Evolutionary conservation across 2,888 invertebrate species (phyloP).

Genomic region (Loripinus fragilis): DNA sequence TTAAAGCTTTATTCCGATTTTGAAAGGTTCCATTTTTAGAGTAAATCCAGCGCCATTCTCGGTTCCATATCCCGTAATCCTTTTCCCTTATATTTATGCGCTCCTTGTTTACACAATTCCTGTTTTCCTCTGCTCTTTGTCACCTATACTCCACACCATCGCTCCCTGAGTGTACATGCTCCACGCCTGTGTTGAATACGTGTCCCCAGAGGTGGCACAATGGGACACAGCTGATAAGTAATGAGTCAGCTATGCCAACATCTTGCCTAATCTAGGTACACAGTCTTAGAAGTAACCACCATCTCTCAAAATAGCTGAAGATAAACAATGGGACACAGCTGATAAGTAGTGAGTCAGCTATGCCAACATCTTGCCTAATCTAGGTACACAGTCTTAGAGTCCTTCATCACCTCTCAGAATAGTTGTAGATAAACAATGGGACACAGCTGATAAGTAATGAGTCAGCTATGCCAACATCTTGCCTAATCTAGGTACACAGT

Average conservation of each 20-base stretch:
- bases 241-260: constrained; percentile 84
- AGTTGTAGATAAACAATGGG: no score
- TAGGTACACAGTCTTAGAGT: constrained; percentile 64
- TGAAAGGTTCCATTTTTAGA: no score
- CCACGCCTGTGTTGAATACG: constrained; percentile 17
- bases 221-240: constrained; percentile 82
- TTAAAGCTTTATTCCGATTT: no score
- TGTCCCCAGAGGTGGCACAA: constrained; percentile 80
- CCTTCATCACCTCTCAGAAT: no score
- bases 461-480: constrained; percentile 84
- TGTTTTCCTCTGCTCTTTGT: no score
- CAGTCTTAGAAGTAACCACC: constrained; percentile 33
- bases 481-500: constrained; percentile 80
- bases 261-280: constrained; percentile 83
- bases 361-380: constrained; percentile 84
- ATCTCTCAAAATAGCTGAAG: no score
- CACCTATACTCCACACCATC: no score
- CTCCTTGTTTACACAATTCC: no score
- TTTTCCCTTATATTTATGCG: no score
- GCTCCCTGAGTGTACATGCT: no score
- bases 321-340: constrained; percentile 83
- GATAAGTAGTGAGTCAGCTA: constrained; percentile 82
- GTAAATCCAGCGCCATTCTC: no score
- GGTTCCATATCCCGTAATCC: no score
- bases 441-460: constrained; percentile 81